Evolutionary conservation across 37 sponge, comb jelly and placozoan species (phyloP), one percentile per base, ranked within the genome.

Genomic region (Axinella damicornis): DNA sequence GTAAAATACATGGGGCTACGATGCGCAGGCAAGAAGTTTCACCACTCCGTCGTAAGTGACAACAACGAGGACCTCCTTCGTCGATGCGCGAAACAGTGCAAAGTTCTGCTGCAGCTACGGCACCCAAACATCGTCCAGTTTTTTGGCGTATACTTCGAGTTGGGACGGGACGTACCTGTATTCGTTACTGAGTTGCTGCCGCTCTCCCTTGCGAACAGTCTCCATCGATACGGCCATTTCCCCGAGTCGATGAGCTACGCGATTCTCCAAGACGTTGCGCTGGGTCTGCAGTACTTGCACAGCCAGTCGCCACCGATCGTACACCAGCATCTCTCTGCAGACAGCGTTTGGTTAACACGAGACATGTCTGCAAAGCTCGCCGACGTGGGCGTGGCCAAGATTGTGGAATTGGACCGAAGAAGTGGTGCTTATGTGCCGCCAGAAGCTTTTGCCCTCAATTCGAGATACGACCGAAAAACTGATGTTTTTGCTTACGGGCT

Each of bases 71-170:
- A 46, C 9, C 46, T 46, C 46, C 9, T 46, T 4, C 46, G 46
- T 46, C 35, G 76, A 5, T 38, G 25, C 55, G 33, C 46, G 30
- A 38, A 67, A 19, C 53, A 32, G 6, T 76, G 76, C 16, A 15
- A 76, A 57, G 13, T 85, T 24, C 69, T 85, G 27, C 12, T 25
- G 15, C 25, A 60, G 20, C 64, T 86, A 14, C 58, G 71, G 28
- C 86, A 86, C 37, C 86, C 86, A 0, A 77, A 86, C 63, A 34
- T 86, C 15, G 60, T 78, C 63, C 86, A 86, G 54, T 86, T 86
- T 34, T 9, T 86, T 1, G 86, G 86, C 9, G 24, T 86, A 32
- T 69, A 68, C 35, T 40, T 6, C 34, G 21, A 59, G 16, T 20
- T 24, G 1, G 46, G 69, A 0, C 14, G 15, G 46, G 36, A 11